phyloP scores from a whole-genome alignment of 2,113 vertebrate genomes.

The Halichoerus grypus region DNA sequence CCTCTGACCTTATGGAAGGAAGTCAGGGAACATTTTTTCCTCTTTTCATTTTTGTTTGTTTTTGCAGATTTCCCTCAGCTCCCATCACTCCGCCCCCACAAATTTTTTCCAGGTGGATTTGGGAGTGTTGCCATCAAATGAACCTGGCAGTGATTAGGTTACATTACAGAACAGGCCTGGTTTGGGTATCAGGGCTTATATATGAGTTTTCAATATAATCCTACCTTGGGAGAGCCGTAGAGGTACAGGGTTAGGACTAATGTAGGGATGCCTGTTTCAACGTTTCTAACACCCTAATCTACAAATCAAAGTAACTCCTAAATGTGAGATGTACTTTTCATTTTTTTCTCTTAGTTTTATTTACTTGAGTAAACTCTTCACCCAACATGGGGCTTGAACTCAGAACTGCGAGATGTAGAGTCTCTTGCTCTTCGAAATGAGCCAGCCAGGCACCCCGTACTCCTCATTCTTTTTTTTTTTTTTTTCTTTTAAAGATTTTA shows the following conservation, averaged over 20 bases:
- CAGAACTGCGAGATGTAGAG: neutral
- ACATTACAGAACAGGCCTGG: neutral
- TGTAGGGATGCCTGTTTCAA: neutral
- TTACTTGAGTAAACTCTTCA: neutral
- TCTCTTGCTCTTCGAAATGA: neutral
- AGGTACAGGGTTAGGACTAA: neutral
- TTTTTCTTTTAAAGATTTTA: too few species aligned
- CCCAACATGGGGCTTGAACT: neutral
- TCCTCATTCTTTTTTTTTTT: neutral
- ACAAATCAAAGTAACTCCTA: slow-evolving; percentile 4
- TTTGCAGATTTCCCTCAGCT: neutral
- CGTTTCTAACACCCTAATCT: neutral
- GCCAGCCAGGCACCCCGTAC: neutral
- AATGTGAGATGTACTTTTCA: neutral
- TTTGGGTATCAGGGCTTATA: neutral
- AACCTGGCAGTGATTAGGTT: neutral
- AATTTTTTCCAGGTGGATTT: neutral
- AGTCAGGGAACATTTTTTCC: neutral
- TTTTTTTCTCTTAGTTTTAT: neutral
- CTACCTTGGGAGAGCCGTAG: neutral
- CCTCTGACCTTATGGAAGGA: neutral
- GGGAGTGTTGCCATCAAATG: neutral
- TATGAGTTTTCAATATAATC: neutral
- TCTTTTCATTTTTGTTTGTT: neutral
- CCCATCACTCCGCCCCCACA: neutral